A percentile compares a stretch with the other conserved stretches of the same genome.
Evolutionary conservation across 2,888 invertebrate genomes (phyloP).

Genomic region (Holacanthella duospinosa): DNA sequence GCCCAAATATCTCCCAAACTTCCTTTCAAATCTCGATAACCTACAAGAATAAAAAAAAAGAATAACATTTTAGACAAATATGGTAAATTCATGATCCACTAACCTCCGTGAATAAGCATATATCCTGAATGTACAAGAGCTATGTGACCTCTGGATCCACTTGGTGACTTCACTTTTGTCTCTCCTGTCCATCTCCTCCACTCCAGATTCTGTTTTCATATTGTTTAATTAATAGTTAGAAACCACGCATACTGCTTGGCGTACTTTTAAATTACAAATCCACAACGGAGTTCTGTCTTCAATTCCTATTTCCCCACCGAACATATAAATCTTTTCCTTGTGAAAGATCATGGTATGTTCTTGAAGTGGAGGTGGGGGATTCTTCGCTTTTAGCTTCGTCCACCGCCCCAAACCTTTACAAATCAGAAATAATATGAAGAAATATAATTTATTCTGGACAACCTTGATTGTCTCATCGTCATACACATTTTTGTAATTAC

Average conservation of each 20-base stretch:
- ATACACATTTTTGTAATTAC: slow-evolving; percentile 48
- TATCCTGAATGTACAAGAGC: slow-evolving; percentile 65
- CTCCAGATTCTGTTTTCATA: slow-evolving; percentile 16
- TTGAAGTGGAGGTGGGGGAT: slow-evolving; percentile 64
- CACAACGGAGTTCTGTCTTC: slow-evolving; percentile 72
- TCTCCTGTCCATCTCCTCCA: slow-evolving; percentile 23
- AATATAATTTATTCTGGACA: slow-evolving; percentile 1
- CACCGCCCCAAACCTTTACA: slow-evolving; percentile 26
- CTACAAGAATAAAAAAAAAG: not conserved
- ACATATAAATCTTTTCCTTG: slow-evolving; percentile 64
- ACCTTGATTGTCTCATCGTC: not conserved
- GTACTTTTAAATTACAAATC: slow-evolving; percentile 68
- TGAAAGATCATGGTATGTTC: slow-evolving; percentile 74
- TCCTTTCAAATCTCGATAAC: slow-evolving; percentile 68
- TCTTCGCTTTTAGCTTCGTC: slow-evolving; percentile 21
- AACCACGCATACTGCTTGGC: too few relatives aligned
- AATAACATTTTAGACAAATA: not conserved
- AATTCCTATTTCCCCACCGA: slow-evolving; percentile 76
- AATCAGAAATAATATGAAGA: not conserved
- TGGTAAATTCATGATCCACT: not conserved
- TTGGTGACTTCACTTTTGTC: slow-evolving; percentile 48
- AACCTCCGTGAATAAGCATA: slow-evolving; percentile 74
- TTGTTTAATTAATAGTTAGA: slow-evolving; percentile 13
- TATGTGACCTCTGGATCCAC: slow-evolving; percentile 70
- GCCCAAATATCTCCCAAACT: slow-evolving; percentile 78